Percentiles rank a stretch among this genome's conserved stretches.
phyloP scores from a whole-genome alignment of 2,888 invertebrate genomes.

The Thumatha senex region DNA sequence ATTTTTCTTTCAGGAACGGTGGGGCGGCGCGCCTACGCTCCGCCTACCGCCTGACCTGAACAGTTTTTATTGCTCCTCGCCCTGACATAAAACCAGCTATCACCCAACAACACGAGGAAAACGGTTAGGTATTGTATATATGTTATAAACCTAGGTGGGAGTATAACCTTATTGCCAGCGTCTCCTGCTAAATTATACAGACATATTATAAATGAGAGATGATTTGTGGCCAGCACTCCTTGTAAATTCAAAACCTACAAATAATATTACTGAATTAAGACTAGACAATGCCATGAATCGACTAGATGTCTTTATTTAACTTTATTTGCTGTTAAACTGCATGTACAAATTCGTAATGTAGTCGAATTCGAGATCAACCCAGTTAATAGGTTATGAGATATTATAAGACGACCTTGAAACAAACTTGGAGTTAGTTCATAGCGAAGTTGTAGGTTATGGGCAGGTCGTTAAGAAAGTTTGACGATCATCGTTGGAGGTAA shows the following conservation, averaged over 20 bases:
- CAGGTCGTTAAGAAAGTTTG: slow-evolving; percentile 78
- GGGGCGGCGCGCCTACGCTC: slow-evolving; percentile 69
- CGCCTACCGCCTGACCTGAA: slow-evolving; percentile 73
- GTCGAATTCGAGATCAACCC: slow-evolving; percentile 42
- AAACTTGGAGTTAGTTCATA: slow-evolving; percentile 74
- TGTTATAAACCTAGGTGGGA: slow-evolving; percentile 67
- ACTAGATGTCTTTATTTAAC: slow-evolving; percentile 8
- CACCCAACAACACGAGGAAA: slow-evolving; percentile 74
- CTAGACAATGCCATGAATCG: slow-evolving; percentile 10
- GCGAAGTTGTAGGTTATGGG: slow-evolving; percentile 70
- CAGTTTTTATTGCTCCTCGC: slow-evolving; percentile 77
- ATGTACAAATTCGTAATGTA: slow-evolving; percentile 30
- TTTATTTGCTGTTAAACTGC: slow-evolving; percentile 33
- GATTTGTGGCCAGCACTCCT: slow-evolving; percentile 56
- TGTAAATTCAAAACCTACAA: slow-evolving; percentile 31
- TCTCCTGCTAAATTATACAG: slow-evolving; percentile 61
- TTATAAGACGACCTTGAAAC: slow-evolving; percentile 75
- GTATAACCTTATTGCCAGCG: slow-evolving; percentile 51
- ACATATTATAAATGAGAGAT: slow-evolving; percentile 61
- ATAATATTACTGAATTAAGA: slow-evolving; percentile 38
- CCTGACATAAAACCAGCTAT: slow-evolving; percentile 70
- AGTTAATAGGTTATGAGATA: slow-evolving; percentile 54
- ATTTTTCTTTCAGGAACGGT: slow-evolving; percentile 81
- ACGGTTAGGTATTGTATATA: slow-evolving; percentile 72
- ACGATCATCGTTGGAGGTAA: slow-evolving; percentile 60